A percentile compares a stretch with the other conserved stretches of the same genome.
These are phyloP conservation scores for Poeciliopsis paucimaculata DNA, from an alignment of 2,797 vertebrate species.

Conservation along the genomic window DNA sequence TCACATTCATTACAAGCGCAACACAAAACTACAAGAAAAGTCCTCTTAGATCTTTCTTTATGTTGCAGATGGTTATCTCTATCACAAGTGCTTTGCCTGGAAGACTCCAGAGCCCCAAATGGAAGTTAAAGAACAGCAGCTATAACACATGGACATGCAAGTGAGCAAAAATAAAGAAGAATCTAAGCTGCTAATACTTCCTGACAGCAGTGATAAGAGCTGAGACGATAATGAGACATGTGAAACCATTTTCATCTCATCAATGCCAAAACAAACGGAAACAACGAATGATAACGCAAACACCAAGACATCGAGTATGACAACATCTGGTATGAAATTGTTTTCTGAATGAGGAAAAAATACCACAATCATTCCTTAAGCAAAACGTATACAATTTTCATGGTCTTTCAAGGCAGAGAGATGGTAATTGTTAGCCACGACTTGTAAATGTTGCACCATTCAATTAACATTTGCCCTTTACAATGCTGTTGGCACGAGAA, in stretches of 20 bases:
- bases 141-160: background rate
- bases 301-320: background rate
- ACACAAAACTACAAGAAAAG: background rate
- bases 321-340: slow-evolving; percentile 2
- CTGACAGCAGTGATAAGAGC: slow-evolving; percentile 41
- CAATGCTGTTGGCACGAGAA: background rate
- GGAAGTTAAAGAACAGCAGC: background rate
- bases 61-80: background rate
- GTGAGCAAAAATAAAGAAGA: slow-evolving; percentile 24
- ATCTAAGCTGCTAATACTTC: slow-evolving; percentile 36
- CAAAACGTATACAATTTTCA: background rate
- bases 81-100: background rate
- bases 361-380: background rate
- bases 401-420: background rate
- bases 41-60: background rate
- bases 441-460: background rate
- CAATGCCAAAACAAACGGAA: slow-evolving; percentile 16
- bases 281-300: slow-evolving; percentile 13
- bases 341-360: slow-evolving; percentile 5
- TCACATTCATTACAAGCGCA: background rate
- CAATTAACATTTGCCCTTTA: background rate
- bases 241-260: background rate
- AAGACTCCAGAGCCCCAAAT: background rate
- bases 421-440: background rate
- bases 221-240: slow-evolving; percentile 2